Base-by-base conservation (phyloP, 2,113 vertebrate species). In the Cephalopterus ornatus region DNA sequence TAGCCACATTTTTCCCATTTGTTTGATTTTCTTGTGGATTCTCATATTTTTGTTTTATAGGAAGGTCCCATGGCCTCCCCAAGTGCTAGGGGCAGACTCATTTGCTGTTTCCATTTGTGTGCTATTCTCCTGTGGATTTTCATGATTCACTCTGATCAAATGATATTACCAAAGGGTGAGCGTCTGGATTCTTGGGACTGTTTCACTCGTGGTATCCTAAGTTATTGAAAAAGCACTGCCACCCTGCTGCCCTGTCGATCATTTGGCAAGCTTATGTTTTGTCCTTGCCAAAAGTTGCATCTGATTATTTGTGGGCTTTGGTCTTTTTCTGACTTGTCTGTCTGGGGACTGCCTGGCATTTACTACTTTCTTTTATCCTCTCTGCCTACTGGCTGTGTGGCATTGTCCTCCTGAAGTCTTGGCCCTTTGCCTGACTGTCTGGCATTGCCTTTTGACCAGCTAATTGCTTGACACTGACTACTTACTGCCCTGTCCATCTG, bases 11-110 rank as follows among this genome's bases (percentile, higher is more conserved):
- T 98, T 97, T 92, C 94, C 92, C 97, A 97, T 98, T 94, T 95
- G 85, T 98, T 98, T 98, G 94, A 97, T 98, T 98, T 98, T 92
- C 95, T 98, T 97, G 98, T 98, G 98, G 92, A 98, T 97, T 98
- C 94, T 97, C 98, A 98, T 97, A 87, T 96, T 98, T 98, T 97
- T 97, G 19, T 98, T 98, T 96, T 96, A 85, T 97, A 98, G 97
- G 97, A 97, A 95, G 94, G 96, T 97, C 92, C 95, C 88, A 72
- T 82, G 94, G 84, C 97, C 96, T 97, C 93, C 97, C 97, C 98
- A 89, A 53, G 96, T 95, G 96, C 56, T 97, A 98, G 97, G 98
- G 96, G 97, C 94, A 97, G 96, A 95, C 88, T 96, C 98, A 98
- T 98, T 95, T 95, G 97, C 97, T 97, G 32, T 97, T 97, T 98